Base-by-base conservation (phyloP, 2,797 vertebrate species). In the Microctenopoma lineatum region DNA sequence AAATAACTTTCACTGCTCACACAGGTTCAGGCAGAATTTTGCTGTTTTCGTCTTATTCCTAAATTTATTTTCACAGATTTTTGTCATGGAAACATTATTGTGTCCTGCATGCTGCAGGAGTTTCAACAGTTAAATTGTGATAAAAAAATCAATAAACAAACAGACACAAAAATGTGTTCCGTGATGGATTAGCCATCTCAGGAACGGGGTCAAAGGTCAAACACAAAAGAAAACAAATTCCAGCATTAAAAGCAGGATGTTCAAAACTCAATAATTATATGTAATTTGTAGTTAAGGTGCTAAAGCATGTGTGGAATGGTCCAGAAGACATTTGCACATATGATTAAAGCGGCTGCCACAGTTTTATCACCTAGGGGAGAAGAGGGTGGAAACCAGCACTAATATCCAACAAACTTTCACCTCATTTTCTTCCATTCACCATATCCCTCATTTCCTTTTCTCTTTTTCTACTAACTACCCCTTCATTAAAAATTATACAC, bases 261-360 rank as follows among this genome's bases (percentile, higher is more conserved):
- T 55, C 6, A 65, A 29, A 66, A 13, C 7, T 4, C 6, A 54
- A 44, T 47, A 66, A 61, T 50, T 34, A n/a, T 16, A 21, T 42
- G 29, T 21, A 16, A 77, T 50, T 55, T 64, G 50, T 14, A 46
- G 70, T 54, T 9, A 54, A 51, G 47, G 26, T 58, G 50, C 3
- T 16, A 45, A 39, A 73, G 52, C 41, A 41, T 10, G 8, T 27
- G 55, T 6, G 48, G 8, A 9, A 14, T 44, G 44, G 41, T 64
- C 67, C 36, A 53, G 36, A 63, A 38, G 59, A 65, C 78, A 77
- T 83, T 86, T 75, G 71, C 34, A 74, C 58, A 77, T 53, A 80
- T 66, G 75, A 71, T 65, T 42, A 36, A 83, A 82, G 70, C 80
- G 86, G 80, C 75, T 86, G 70, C 39, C 59, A 64, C 34, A 21